phyloP scores from a whole-genome alignment of 2,797 vertebrate genomes.

The Picus viridis region DNA sequence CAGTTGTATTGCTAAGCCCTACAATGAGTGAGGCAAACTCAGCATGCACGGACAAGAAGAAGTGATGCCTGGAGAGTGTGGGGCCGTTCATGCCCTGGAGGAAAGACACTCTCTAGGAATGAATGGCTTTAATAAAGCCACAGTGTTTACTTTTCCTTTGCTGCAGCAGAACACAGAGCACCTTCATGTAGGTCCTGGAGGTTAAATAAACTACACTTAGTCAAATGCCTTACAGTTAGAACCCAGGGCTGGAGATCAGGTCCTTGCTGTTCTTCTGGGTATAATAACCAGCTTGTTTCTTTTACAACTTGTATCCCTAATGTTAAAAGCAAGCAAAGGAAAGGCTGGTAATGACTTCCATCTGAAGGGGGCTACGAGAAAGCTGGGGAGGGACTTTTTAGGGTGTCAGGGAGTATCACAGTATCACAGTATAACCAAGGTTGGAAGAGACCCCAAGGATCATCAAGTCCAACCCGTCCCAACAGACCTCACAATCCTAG shows the following conservation, averaged over 20 bases:
- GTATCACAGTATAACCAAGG: too few relatives aligned
- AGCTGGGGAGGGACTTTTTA: too few relatives aligned
- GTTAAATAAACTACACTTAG: constrained; percentile 62
- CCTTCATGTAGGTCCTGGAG: constrained; percentile 23
- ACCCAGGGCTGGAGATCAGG: neutral
- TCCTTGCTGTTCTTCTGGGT: neutral
- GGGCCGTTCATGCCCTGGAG: neutral
- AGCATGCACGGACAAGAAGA: neutral
- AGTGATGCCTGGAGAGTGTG: neutral
- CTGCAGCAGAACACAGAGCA: constrained; percentile 24
- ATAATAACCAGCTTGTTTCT: neutral
- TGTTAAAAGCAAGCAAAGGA: neutral
- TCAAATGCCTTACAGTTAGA: constrained; percentile 33
- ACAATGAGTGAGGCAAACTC: too few relatives aligned
- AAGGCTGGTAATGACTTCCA: neutral
- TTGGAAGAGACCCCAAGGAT: too few relatives aligned
- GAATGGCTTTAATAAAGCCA: constrained; percentile 39
- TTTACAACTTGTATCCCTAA: neutral
- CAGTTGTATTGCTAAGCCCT: too few relatives aligned
- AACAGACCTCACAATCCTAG: too few relatives aligned
- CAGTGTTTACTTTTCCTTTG: constrained; percentile 48
- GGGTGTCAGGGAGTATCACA: too few relatives aligned
- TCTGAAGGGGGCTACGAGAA: too few relatives aligned
- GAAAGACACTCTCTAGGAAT: neutral
- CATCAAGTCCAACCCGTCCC: too few relatives aligned